Evolutionary conservation across 2,113 vertebrate species (phyloP).

Genomic region (Ceyx cyanopectus): DNA sequence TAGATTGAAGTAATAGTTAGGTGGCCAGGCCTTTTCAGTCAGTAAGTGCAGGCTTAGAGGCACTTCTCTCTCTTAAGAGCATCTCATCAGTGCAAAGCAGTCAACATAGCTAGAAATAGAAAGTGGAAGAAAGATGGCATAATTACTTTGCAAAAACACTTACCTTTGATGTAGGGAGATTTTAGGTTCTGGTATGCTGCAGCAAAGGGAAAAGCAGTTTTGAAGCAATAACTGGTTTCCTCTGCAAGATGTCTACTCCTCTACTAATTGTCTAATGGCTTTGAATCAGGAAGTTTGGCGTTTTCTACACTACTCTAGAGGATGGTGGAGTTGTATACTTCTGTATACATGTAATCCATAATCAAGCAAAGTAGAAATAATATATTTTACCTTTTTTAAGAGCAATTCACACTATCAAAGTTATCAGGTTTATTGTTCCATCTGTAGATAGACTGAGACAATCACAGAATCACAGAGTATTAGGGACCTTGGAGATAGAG

Average conservation of each 20-base stretch:
- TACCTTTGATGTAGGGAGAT: background rate
- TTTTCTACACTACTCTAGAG: background rate
- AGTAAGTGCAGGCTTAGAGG: background rate
- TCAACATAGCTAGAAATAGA: background rate
- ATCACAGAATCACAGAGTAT: too few relatives aligned
- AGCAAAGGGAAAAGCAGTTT: background rate
- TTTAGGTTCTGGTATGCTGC: background rate
- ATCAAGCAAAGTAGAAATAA: background rate
- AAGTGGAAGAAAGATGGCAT: background rate
- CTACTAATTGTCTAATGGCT: background rate
- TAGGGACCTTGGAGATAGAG: too few relatives aligned
- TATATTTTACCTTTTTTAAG: background rate
- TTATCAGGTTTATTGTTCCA: background rate
- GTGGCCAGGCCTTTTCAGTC: background rate
- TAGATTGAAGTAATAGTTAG: background rate
- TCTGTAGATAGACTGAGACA: background rate
- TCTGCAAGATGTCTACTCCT: background rate
- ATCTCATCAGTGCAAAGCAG: background rate
- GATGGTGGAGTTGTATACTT: background rate
- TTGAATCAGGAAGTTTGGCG: background rate
- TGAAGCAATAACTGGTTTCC: background rate
- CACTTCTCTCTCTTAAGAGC: background rate
- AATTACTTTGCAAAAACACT: background rate
- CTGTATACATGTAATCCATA: background rate
- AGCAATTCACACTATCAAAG: background rate